These are phyloP conservation scores for Thecocarcelia acutangulata DNA, from an alignment of 2,888 invertebrate genomes.

Conservation along the genomic window DNA sequence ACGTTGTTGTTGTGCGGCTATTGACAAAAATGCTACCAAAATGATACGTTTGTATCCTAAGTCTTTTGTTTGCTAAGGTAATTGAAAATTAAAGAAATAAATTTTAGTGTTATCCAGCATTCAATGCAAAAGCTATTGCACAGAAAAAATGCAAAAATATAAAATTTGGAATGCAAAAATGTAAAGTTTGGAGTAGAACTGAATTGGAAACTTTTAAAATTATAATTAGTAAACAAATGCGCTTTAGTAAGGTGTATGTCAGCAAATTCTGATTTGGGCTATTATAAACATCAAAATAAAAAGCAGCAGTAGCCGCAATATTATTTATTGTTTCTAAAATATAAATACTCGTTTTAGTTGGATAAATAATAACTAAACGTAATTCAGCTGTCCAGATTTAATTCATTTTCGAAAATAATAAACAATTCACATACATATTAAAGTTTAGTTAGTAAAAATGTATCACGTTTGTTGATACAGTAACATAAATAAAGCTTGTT, in stretches of 20 bases:
- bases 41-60: conserved; percentile 53
- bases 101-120: no score
- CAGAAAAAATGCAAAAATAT: background rate
- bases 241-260: no score
- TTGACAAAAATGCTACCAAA: conserved; percentile 49
- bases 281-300: no score
- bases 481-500: no score
- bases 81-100: background rate
- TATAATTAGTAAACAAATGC: no score
- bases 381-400: conserved; percentile 13
- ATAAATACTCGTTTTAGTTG: conserved; percentile 19
- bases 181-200: no score
- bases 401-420: no score
- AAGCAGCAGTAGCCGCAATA: conserved; percentile 5
- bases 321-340: background rate
- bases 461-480: no score
- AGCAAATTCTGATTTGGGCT: no score
- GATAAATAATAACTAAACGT: background rate
- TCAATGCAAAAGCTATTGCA: background rate
- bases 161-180: background rate
- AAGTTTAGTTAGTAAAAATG: no score
- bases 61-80: conserved; percentile 45
- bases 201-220: no score
- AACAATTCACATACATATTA: no score
- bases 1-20: conserved; percentile 9